phyloP scores from a whole-genome alignment of 2,888 invertebrate genomes.

The Cremastobaeus sp. region DNA sequence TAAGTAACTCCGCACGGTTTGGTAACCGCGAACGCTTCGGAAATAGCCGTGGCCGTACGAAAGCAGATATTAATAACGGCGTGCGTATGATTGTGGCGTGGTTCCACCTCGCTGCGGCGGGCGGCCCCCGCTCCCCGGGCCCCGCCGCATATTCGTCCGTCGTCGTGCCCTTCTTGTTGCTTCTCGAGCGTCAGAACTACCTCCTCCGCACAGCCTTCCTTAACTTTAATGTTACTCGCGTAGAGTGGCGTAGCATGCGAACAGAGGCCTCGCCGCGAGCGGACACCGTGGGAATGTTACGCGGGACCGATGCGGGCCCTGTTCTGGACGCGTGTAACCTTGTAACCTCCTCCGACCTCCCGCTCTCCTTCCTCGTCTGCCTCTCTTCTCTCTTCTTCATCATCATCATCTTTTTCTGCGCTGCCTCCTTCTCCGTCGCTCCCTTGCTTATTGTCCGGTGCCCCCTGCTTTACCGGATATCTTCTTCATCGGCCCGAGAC shows the following conservation, averaged over 20 bases:
- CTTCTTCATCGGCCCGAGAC: too few relatives aligned
- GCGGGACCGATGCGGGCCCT: conserved; percentile 74
- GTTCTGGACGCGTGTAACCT: conserved; percentile 75
- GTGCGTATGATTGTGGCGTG: conserved; percentile 68
- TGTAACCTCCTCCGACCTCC: conserved; percentile 61
- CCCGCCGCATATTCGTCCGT: conserved; percentile 59
- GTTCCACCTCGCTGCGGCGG: conserved; percentile 61
- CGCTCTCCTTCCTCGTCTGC: conserved; percentile 52
- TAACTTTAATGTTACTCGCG: conserved; percentile 73
- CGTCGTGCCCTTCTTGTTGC: conserved; percentile 52
- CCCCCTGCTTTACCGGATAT: too few relatives aligned
- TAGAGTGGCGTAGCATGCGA: conserved; percentile 68
- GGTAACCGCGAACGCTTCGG: conserved; percentile 58
- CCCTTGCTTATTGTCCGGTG: too few relatives aligned
- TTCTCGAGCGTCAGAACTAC: conserved; percentile 51
- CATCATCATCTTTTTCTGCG: conserved; percentile 48
- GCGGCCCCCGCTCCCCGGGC: conserved; percentile 56
- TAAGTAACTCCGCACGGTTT: conserved; percentile 57
- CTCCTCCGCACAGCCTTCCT: conserved; percentile 68
- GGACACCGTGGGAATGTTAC: conserved; percentile 77
- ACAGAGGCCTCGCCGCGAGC: conserved; percentile 75
- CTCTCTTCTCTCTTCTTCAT: conserved; percentile 49
- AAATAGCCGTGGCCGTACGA: conserved; percentile 64
- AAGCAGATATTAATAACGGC: conserved; percentile 73
- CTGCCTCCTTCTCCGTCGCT: conserved; percentile 31